Evolutionary conservation across 2,888 invertebrate species (phyloP), one percentile per base, ranked within the genome.

Genomic region (Amiota communis): DNA sequence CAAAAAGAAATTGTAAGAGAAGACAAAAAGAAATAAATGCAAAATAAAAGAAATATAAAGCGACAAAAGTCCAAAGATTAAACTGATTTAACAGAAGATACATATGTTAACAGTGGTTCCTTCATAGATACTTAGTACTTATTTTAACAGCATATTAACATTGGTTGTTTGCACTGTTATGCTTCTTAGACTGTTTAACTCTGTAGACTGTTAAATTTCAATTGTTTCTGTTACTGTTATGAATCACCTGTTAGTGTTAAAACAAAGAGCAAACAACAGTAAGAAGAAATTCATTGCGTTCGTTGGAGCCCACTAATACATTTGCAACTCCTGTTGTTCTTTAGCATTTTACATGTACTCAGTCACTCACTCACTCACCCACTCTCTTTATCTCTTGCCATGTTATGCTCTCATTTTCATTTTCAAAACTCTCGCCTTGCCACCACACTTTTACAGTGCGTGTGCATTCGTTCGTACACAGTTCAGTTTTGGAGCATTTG

Each of bases 261-360:
- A 10, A 59, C 53, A 53, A 53, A 53, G n/a, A 53, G n/a, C n/a
- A 53, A 53, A 53, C 53, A 36, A 36, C 49, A 67, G 51, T 13
- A 67, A 49, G 17, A 67, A 49, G 12, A 12, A 64, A 13, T 12
- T 17, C 17, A 15, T 13, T 20, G 20, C 59, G 17, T 17, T 59
- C 46, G n/a, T 4, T 53, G 53, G 53, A 53, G 53, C 53, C n/a
- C 13, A 12, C 53, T 0, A n/a, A n/a, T 53, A 53, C 53, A n/a
- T 53, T 6, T 36, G 8, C 8, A 36, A 53, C 68, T 65, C 56
- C 63, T 72, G 71, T 75, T 75, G 80, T 67, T 67, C 65, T 67
- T 67, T 49, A 67, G 65, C 65, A 63, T 15, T 46, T 46, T 46
- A 63, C 65, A 36, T n/a, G 36, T 65, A n/a, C 64, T 64, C 64